Evolutionary conservation across 1,140 invertebrate genomes (phyloP).

Genomic region (Dendroctonus valens): DNA sequence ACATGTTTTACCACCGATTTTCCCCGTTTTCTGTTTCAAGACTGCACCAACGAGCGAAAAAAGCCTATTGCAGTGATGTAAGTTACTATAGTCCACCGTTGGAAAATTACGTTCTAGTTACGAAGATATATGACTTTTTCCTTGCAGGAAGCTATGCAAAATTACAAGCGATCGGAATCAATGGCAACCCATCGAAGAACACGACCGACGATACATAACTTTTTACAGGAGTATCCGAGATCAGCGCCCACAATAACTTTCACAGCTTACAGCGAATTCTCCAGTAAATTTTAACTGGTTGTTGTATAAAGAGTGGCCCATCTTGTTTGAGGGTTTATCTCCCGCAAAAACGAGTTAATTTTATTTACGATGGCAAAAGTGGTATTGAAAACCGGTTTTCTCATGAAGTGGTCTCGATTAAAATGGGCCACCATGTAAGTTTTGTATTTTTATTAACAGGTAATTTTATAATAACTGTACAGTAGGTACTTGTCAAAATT

Average conservation of each 20-base stretch:
- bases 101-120: conserved; percentile 5
- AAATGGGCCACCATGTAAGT: no score
- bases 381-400: no score
- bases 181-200: conserved; percentile 18
- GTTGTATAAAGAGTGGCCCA: no score
- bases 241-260: conserved; percentile 45
- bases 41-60: conserved; percentile 44
- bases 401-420: no score
- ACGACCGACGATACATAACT: conserved; percentile 27
- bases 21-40: conserved; percentile 32
- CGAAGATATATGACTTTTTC: conserved; percentile 16
- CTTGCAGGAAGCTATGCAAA: conserved; percentile 30
- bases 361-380: no score
- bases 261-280: conserved; percentile 27
- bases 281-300: conserved; percentile 16
- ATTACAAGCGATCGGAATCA: conserved; percentile 11
- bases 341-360: no score
- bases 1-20: conserved; percentile 14
- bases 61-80: conserved; percentile 41
- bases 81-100: background rate
- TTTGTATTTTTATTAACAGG: no score
- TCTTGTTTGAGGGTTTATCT: no score
- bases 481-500: no score
- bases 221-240: conserved; percentile 36
- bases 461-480: no score